Evolutionary conservation across 2,113 vertebrate species (phyloP).

Genomic region (Anarhynchus alexandrinus): DNA sequence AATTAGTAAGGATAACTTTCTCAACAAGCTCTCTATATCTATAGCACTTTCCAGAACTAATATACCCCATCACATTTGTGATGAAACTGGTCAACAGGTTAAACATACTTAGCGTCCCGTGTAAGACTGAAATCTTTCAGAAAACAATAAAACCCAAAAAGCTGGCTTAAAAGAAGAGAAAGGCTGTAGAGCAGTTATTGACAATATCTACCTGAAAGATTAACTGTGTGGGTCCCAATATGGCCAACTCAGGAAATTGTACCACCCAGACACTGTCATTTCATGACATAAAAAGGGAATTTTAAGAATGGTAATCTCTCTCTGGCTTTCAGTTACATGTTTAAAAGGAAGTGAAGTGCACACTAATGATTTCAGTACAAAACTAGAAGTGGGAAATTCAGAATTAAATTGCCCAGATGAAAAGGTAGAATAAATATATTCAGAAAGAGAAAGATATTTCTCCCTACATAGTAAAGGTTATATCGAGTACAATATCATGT

Average conservation of each 20-base stretch:
- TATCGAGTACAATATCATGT: fast-evolving
- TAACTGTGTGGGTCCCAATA: neutral
- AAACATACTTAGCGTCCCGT: neutral
- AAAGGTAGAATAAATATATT: neutral
- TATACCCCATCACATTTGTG: neutral
- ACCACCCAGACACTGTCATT: neutral
- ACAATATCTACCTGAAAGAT: neutral
- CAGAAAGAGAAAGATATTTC: neutral
- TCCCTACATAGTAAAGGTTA: neutral
- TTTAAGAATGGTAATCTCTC: neutral
- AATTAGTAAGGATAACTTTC: neutral
- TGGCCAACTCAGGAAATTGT: neutral
- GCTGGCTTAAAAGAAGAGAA: neutral
- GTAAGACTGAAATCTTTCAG: neutral
- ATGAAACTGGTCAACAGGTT: neutral
- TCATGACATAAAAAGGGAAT: neutral
- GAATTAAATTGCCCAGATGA: neutral
- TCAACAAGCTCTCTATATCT: neutral
- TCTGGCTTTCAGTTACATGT: neutral
- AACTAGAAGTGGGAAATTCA: neutral
- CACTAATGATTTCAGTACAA: neutral
- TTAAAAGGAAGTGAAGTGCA: neutral
- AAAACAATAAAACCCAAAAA: neutral
- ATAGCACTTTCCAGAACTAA: neutral
- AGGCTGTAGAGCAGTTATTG: neutral